A percentile compares a stretch with the other conserved stretches of the same genome.
These are phyloP conservation scores for Aspidiotus rigidus DNA, from an alignment of 2,888 invertebrate species.

Conservation along the genomic window DNA sequence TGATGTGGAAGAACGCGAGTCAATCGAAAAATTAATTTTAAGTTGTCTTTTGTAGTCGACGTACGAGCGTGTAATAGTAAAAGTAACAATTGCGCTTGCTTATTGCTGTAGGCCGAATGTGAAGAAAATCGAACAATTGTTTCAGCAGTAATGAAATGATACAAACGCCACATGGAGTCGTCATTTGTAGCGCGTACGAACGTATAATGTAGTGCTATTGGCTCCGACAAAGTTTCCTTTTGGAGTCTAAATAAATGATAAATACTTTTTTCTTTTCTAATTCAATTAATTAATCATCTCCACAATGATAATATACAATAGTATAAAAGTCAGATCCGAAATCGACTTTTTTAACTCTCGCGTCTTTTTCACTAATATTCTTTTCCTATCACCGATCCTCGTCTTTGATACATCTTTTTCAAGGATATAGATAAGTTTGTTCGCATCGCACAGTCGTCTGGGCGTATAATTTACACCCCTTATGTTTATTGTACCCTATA, in stretches of 20 bases:
- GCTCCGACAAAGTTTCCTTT: constrained; percentile 32
- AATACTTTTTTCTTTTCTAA: constrained; percentile 21
- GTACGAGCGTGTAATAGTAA: constrained; percentile 30
- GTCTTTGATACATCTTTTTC: too few species aligned
- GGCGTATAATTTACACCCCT: too few species aligned
- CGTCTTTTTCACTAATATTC: too few species aligned
- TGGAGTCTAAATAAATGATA: constrained; percentile 30
- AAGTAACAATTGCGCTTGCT: constrained; percentile 26
- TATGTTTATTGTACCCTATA: too few species aligned
- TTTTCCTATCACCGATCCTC: too few species aligned
- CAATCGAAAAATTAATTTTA: constrained; percentile 29
- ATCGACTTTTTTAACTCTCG: not conserved
- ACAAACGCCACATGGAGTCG: constrained; percentile 28
- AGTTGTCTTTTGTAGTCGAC: constrained; percentile 28
- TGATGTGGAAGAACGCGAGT: not conserved
- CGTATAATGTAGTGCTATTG: constrained; percentile 19
- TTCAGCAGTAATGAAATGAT: constrained; percentile 32
- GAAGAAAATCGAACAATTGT: constrained; percentile 26
- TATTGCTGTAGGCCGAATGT: constrained; percentile 9
- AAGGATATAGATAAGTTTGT: too few species aligned
- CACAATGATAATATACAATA: constrained; percentile 20
- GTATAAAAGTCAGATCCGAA: not conserved
- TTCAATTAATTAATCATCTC: constrained; percentile 27
- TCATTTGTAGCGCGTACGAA: constrained; percentile 18
- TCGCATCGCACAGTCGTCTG: too few species aligned